Evolutionary conservation across 2,113 vertebrate species (phyloP).

Genomic region (Ondatra zibethicus): DNA sequence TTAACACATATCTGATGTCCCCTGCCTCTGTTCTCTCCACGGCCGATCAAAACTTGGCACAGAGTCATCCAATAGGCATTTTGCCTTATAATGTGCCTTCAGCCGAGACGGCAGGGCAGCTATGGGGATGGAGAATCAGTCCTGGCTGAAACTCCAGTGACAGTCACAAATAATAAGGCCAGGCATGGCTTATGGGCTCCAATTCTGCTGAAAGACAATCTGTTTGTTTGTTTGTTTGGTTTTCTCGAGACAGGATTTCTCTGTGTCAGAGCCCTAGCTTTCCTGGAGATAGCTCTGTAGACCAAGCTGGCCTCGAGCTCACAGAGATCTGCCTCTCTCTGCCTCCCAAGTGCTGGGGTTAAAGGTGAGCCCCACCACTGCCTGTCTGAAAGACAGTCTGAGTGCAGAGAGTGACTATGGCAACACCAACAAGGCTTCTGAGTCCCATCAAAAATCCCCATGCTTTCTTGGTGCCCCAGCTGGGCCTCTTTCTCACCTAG

Average conservation of each 20-base stretch:
- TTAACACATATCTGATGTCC: neutral
- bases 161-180: neutral
- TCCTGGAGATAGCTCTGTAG: too few relatives aligned
- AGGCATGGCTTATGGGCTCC: neutral
- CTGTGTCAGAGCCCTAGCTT: too few relatives aligned
- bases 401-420: neutral
- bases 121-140: neutral
- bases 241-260: too few relatives aligned
- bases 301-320: too few relatives aligned
- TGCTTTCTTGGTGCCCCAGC: neutral
- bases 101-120: neutral
- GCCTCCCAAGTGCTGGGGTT: too few relatives aligned
- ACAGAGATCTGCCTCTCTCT: too few relatives aligned
- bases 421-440: neutral
- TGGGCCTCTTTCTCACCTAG: too few relatives aligned
- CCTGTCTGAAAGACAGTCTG: too few relatives aligned
- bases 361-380: too few relatives aligned
- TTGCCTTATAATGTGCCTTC: neutral
- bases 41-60: neutral
- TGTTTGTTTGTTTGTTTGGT: too few relatives aligned
- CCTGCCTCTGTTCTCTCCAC: neutral
- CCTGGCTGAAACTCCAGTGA: neutral
- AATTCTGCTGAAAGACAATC: neutral
- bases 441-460: neutral
- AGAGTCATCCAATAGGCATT: neutral